Base-by-base conservation (phyloP, 1,140 invertebrate species). In the Panagrolaimus sp. region DNA sequence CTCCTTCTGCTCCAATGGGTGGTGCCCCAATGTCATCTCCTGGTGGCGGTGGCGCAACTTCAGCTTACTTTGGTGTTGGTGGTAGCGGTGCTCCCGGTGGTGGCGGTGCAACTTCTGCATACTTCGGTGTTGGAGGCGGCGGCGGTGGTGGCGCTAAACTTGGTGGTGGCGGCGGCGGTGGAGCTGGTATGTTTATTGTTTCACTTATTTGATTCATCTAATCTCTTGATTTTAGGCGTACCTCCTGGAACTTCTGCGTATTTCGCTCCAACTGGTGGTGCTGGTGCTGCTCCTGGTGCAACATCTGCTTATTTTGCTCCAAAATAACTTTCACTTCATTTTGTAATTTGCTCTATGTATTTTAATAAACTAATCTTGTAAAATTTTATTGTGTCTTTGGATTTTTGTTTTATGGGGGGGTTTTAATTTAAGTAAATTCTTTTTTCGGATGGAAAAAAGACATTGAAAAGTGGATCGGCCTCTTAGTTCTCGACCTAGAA, bases 281-380 rank as follows among this genome's bases (percentile, higher is more conserved):
- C 21, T 28, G 63, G 38, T 7, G 63, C 28, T 43, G 63, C 28
- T 45, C 38, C 38, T 43, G 63, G 63, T 28, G 63, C 63, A 45
- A 65, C 63, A 44, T 65, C 63, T 43, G 63, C 63, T 24, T 65
- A 65, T 28, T 65, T 65, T 1, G 63, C 63, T 26, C 63, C 63
- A 14, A 65, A 65, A 65, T 65, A 65, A 65, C 14, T 4, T n/a
- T 0, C 1, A 12, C 52, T 12, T 58, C 17, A 17, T 58, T 26
- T 12, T 21, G 3, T 58, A 28, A 58, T 26, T 17, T 52, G 8
- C 17, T 28, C 12, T 58, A n/a, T 38, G 32, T 38, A 7, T 38
- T 7, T 38, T 38, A 38, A 38, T 38, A 38, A 38, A 38, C 32
- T 58, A 58, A 58, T 17, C 17, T 10, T 21, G 17, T 58, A 58